phyloP scores from a whole-genome alignment of 2,888 invertebrate genomes.

The Dromius quadrimaculatus region DNA sequence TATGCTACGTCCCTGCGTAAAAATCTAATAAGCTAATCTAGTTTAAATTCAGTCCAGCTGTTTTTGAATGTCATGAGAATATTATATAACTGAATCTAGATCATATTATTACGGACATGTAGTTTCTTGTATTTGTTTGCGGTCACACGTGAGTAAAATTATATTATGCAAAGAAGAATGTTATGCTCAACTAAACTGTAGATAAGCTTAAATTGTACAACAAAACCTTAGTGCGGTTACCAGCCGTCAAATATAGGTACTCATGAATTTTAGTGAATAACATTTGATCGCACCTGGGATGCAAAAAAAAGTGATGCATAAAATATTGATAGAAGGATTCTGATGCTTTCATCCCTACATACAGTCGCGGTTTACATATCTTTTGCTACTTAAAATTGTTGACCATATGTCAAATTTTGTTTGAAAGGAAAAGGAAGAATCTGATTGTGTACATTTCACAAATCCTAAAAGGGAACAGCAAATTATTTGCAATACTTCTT shows the following conservation, averaged over 20 bases:
- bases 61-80: constrained; percentile 30
- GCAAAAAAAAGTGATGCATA: too few species aligned
- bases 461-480: constrained; percentile 2
- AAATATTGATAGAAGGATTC: too few species aligned
- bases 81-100: constrained; percentile 27
- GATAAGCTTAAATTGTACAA: too few species aligned
- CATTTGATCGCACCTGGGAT: too few species aligned
- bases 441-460: background rate
- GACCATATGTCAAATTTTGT: too few species aligned
- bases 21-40: background rate
- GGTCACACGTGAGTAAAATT: constrained; percentile 7
- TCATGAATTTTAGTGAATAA: too few species aligned
- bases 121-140: background rate
- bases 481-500: constrained; percentile 6
- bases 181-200: too few species aligned
- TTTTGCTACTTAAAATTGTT: too few species aligned
- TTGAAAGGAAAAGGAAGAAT: constrained; percentile 30
- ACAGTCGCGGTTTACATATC: too few species aligned
- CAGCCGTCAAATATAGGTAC: too few species aligned
- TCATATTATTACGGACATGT: background rate
- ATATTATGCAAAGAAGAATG: constrained; percentile 33
- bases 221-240: too few species aligned
- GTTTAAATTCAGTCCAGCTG: constrained; percentile 1
- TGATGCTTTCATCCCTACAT: too few species aligned
- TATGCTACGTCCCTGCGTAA: background rate